These are phyloP conservation scores for Parthenolecanium corni DNA, from an alignment of 2,888 invertebrate species.

Conservation along the genomic window DNA sequence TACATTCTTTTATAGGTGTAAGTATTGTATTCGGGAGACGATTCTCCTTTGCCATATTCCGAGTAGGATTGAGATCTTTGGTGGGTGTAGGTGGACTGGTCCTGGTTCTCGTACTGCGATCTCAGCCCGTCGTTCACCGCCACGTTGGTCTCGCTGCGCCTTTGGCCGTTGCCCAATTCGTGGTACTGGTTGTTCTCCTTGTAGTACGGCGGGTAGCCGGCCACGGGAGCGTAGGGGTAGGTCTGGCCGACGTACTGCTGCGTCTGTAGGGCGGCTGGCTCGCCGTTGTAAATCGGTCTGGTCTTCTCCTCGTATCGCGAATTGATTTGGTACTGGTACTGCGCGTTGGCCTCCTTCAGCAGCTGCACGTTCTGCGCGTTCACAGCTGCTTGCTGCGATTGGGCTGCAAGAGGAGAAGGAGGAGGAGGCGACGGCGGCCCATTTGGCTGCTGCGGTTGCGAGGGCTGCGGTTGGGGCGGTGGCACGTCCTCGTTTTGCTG, in stretches of 20 bases:
- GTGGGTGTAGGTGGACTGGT: constrained; percentile 9
- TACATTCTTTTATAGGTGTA: constrained; percentile 27
- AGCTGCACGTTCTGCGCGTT: constrained; percentile 13
- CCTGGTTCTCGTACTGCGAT: constrained; percentile 3
- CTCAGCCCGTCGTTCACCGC: not conserved
- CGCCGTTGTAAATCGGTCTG: constrained; percentile 16
- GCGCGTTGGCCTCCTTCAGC: constrained; percentile 25
- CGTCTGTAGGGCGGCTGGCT: not conserved
- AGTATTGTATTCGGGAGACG: constrained; percentile 24
- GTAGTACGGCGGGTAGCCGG: constrained; percentile 14
- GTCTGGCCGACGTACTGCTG: not conserved
- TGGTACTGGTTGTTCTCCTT: constrained; percentile 18
- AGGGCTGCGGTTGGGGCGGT: not conserved
- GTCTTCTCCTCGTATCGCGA: constrained; percentile 29
- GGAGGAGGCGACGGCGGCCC: not conserved
- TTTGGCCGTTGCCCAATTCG: constrained; percentile 22
- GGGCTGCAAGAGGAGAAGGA: not conserved
- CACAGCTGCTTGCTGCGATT: not conserved
- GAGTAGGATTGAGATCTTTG: constrained; percentile 25
- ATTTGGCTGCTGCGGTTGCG: not conserved
- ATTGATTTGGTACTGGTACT: constrained; percentile 27
- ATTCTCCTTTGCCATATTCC: constrained; percentile 27
- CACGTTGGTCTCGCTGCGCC: constrained; percentile 13
- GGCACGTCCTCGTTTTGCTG: not conserved
- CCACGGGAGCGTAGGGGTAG: not conserved